Percentiles rank a stretch among this genome's conserved stretches.
These are phyloP conservation scores for Tichodroma muraria DNA, from an alignment of 2,113 vertebrate species.

Conservation along the genomic window DNA sequence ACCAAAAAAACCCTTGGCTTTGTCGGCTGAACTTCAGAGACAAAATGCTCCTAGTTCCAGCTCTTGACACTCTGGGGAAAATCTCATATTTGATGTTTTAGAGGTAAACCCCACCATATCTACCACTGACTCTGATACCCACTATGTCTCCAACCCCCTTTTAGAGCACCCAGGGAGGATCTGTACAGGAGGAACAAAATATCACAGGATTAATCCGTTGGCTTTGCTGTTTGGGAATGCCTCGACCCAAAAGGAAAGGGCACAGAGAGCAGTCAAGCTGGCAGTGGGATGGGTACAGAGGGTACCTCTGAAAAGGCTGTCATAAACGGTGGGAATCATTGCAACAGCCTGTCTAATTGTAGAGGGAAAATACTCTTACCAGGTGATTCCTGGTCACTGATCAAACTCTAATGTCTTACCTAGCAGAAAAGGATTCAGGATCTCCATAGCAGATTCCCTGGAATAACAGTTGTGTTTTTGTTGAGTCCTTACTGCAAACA, in stretches of 20 bases:
- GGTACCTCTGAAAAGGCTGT: neutral
- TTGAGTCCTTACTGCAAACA: neutral
- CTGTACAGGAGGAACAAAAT: neutral
- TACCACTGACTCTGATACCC: neutral
- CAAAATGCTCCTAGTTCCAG: neutral
- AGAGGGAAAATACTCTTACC: neutral
- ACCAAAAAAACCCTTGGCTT: fast-evolving
- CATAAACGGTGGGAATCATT: neutral
- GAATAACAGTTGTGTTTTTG: neutral
- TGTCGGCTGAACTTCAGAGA: neutral
- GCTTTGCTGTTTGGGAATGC: neutral
- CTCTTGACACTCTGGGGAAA: neutral
- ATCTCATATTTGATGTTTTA: neutral
- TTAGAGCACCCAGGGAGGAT: neutral
- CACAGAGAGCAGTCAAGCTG: neutral
- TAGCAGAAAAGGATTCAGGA: neutral
- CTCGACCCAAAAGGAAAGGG: neutral
- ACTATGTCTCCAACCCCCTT: neutral
- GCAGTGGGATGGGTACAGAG: neutral
- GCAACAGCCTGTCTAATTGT: neutral
- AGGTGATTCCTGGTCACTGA: neutral
- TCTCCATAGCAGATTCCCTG: neutral
- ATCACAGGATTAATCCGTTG: neutral
- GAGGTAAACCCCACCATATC: neutral
- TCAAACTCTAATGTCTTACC: neutral